These are phyloP conservation scores for Sesia bembeciformis DNA, from an alignment of 2,888 invertebrate genomes.

Conservation along the genomic window DNA sequence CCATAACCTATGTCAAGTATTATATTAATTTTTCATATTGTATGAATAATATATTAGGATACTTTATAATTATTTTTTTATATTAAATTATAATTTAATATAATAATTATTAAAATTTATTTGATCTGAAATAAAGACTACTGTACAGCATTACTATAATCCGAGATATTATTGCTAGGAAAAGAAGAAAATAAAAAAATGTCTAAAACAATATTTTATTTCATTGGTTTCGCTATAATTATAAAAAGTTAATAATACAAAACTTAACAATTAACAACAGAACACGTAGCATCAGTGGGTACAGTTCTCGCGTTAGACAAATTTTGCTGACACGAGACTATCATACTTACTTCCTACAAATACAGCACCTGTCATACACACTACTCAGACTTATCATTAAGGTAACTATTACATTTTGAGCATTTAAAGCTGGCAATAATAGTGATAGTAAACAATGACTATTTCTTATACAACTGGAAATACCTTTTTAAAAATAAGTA, in stretches of 20 bases:
- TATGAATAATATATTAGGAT: too few species aligned
- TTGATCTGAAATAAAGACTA: too few species aligned
- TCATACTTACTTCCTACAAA: slow-evolving; percentile 1
- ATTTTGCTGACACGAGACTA: background rate
- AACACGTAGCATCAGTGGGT: slow-evolving; percentile 48
- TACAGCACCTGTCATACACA: slow-evolving; percentile 13
- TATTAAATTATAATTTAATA: too few species aligned
- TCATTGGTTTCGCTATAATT: slow-evolving; percentile 51
- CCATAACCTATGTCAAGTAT: too few species aligned
- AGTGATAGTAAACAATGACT: too few species aligned
- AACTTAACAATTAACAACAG: slow-evolving; percentile 38
- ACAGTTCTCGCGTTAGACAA: slow-evolving; percentile 3
- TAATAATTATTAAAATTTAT: too few species aligned
- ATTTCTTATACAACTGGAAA: too few species aligned
- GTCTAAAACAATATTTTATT: slow-evolving; percentile 26
- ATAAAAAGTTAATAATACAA: slow-evolving; percentile 13
- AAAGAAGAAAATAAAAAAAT: background rate
- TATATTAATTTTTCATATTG: too few species aligned
- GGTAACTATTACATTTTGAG: slow-evolving; percentile 17
- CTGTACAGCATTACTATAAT: too few species aligned
- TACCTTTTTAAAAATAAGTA: too few species aligned
- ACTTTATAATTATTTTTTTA: too few species aligned
- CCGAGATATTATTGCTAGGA: too few species aligned
- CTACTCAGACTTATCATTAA: slow-evolving; percentile 23
- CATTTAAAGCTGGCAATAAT: background rate